phyloP scores from a whole-genome alignment of 2,888 invertebrate species.

The Nomada lathburiana region DNA sequence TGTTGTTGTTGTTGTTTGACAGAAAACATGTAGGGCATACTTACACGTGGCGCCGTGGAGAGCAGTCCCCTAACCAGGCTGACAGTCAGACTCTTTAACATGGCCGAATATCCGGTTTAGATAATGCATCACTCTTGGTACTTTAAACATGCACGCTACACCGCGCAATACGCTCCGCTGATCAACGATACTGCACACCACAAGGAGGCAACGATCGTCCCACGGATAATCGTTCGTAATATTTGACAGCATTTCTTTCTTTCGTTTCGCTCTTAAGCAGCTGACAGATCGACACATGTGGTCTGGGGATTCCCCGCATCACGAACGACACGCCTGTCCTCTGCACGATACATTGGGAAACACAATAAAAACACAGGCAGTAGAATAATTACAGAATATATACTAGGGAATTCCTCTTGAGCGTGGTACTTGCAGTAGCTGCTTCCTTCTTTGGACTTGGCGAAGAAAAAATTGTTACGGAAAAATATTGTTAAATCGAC shows the following conservation, averaged over 20 bases:
- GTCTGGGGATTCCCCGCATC: slow-evolving; percentile 35
- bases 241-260: slow-evolving; percentile 1
- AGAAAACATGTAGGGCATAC: slow-evolving; percentile 68
- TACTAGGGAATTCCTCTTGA: background rate
- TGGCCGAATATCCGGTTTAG: slow-evolving; percentile 53
- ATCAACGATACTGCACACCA: slow-evolving; percentile 22
- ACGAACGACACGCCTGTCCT: slow-evolving; percentile 40
- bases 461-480: background rate
- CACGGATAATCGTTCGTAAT: slow-evolving; percentile 4
- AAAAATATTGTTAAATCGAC: background rate
- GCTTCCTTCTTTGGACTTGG: background rate
- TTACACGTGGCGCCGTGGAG: slow-evolving; percentile 62
- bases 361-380: background rate
- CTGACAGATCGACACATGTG: slow-evolving; percentile 26
- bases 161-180: slow-evolving; percentile 58
- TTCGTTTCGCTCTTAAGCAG: slow-evolving; percentile 19
- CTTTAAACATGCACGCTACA: slow-evolving; percentile 66
- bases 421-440: background rate
- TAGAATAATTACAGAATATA: background rate
- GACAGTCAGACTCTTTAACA: slow-evolving; percentile 49
- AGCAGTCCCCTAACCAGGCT: slow-evolving; percentile 56
- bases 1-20: slow-evolving; percentile 27
- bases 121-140: slow-evolving; percentile 34
- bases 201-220: slow-evolving; percentile 18
- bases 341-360: background rate